Conservation (phyloP, 2,113 vertebrate genomes). For the Oncorhynchus tshawytscha region DNA sequence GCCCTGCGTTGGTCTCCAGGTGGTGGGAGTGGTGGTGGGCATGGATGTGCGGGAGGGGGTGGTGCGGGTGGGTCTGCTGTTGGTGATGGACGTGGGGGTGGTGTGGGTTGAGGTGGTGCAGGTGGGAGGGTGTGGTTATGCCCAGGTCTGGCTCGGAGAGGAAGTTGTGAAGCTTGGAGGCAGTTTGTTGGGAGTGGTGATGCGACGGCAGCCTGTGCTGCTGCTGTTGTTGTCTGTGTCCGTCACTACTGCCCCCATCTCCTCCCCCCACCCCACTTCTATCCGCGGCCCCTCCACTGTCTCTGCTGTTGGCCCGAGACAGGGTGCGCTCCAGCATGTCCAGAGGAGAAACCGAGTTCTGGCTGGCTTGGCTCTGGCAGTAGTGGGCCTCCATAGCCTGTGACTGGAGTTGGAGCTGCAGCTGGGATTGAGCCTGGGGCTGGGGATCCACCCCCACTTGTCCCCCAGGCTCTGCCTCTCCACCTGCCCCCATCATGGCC, state of each 20-base stretch:
- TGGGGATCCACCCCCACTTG: slow-evolving; percentile 53
- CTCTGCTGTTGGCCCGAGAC: slow-evolving; percentile 56
- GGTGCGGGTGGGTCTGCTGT: slow-evolving; percentile 58
- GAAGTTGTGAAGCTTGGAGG: slow-evolving; percentile 69
- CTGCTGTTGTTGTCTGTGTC: slow-evolving; percentile 63
- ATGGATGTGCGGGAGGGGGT: slow-evolving; percentile 58
- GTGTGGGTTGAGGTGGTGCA: slow-evolving; percentile 63
- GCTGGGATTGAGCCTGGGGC: slow-evolving; percentile 67
- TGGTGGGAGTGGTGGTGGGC: slow-evolving; percentile 64
- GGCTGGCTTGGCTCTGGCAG: slow-evolving; percentile 67
- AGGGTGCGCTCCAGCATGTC: slow-evolving; percentile 72
- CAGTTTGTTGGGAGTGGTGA: slow-evolving; percentile 56
- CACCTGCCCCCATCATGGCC: slow-evolving; percentile 62
- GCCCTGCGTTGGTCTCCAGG: slow-evolving; percentile 53
- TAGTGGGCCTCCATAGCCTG: slow-evolving; percentile 78
- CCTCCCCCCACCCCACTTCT: slow-evolving; percentile 51
- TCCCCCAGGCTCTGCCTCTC: slow-evolving; percentile 47
- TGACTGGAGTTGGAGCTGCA: slow-evolving; percentile 77
- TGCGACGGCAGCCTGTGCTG: slow-evolving; percentile 72
- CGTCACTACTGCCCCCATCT: slow-evolving; percentile 49
- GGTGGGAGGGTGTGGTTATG: slow-evolving; percentile 59
- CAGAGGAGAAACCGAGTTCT: slow-evolving; percentile 68
- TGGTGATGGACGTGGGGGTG: slow-evolving; percentile 58
- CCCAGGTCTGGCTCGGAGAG: slow-evolving; percentile 68
- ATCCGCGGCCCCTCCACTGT: slow-evolving; percentile 53